Evolutionary conservation across 2,888 invertebrate genomes (phyloP).

Genomic region (Nemotelus nigrinus): DNA sequence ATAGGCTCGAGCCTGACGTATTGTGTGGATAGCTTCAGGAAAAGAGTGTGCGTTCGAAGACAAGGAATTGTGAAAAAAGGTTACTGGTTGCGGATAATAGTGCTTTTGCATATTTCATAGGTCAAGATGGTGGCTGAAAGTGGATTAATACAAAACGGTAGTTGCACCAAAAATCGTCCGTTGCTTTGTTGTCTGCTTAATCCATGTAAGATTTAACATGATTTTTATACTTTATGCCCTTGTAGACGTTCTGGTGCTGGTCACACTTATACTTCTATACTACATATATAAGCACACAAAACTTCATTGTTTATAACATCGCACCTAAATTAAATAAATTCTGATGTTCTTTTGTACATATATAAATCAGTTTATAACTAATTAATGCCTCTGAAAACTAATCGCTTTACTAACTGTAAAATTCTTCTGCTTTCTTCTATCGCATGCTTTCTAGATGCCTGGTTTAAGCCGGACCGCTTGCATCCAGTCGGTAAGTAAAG

Average conservation of each 20-base stretch:
- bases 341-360: no score
- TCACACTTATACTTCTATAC: constrained; percentile 45
- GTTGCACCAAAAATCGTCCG: constrained; percentile 60
- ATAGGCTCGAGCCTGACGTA: no score
- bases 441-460: constrained; percentile 82
- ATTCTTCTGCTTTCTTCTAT: constrained; percentile 56
- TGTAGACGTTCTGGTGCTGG: constrained; percentile 10
- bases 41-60: neutral
- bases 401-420: constrained; percentile 36
- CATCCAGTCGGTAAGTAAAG: constrained; percentile 86
- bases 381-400: constrained; percentile 33
- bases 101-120: constrained; percentile 2
- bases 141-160: constrained; percentile 62
- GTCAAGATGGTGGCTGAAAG: constrained; percentile 55
- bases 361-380: constrained; percentile 13
- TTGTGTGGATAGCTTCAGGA: no score
- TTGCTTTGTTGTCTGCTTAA: constrained; percentile 63
- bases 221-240: constrained; percentile 1
- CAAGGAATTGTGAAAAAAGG: neutral
- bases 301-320: no score
- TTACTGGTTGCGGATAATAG: no score
- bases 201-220: constrained; percentile 60
- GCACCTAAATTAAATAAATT: no score
- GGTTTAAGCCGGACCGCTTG: constrained; percentile 92
- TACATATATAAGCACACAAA: no score